Evolutionary conservation across 2,888 invertebrate species (phyloP), one percentile per base, ranked within the genome.

Genomic region (Epinotia bilunana): DNA sequence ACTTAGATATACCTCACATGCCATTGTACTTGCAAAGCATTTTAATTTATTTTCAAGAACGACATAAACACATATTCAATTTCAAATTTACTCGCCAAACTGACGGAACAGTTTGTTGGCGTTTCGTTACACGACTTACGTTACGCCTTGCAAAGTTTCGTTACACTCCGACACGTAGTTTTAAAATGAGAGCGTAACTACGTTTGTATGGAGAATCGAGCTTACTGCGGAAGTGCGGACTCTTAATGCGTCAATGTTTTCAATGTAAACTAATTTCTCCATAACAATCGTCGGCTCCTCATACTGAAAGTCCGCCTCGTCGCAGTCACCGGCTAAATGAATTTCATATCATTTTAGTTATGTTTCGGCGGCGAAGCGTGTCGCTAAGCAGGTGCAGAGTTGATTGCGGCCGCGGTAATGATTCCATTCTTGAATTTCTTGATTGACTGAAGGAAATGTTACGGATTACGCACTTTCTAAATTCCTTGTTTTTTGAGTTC

Each of bases 341-440:
- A 64, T 64, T 67, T 73, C 53, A 60, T 74, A 73, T 60, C 33
- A 61, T 61, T 61, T 61, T 73, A 60, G 69, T 70, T 60, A 71
- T 61, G 28, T 43, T 70, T 60, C 64, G 49, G 53, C 67, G 57
- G 39, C 69, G 65, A 28, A 61, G 71, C 75, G 75, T 72, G 43
- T 65, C 64, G 75, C 43, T 61, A 23, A 61, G 75, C 75, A 75
- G 75, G 75, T 75, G 75, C 49, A 60, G 71, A 71, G 61, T 61
- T 62, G 67, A 67, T 62, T 71, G 74, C 16, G 43, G 57, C 70
- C 39, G 55, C 67, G 57, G 65, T 72, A 71, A 72, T 62, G 72
- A 75, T 57, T 75, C 67, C 62, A 33, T 64, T 70, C 65, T 62
- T 72, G 61, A 71, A 62, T 62, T 64, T 70, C 65, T 62, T 72